Percentiles rank a stretch among this genome's conserved stretches.
These are phyloP conservation scores for Erythrocercus mccallii DNA, from an alignment of 2,113 vertebrate species.

Conservation along the genomic window DNA sequence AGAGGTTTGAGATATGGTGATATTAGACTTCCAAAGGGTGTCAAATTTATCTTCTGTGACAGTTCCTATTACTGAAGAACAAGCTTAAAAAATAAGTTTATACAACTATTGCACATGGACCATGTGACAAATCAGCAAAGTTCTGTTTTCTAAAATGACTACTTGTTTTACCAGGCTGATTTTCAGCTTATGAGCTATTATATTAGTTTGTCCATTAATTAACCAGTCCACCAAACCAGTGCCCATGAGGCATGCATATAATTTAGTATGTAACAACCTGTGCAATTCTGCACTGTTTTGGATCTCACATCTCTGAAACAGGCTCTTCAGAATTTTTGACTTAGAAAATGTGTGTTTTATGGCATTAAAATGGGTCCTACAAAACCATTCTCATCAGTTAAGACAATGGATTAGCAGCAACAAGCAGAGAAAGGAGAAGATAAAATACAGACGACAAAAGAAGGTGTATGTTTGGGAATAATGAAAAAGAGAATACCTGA, in stretches of 20 bases:
- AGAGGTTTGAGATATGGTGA: neutral
- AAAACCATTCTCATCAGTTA: neutral
- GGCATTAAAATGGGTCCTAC: neutral
- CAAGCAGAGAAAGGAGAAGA: neutral
- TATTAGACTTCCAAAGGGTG: neutral
- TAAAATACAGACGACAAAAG: neutral
- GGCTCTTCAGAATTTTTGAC: neutral
- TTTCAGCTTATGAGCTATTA: neutral
- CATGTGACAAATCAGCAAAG: rapidly evolving
- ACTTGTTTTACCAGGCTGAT: neutral
- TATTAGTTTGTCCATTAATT: neutral
- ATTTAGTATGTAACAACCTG: rapidly evolving
- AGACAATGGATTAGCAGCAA: neutral
- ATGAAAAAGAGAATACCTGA: neutral
- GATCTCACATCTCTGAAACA: neutral
- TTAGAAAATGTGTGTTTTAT: neutral
- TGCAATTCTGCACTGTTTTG: neutral
- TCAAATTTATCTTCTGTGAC: neutral
- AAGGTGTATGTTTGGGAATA: neutral
- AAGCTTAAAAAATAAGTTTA: neutral
- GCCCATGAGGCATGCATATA: neutral
- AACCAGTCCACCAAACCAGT: neutral
- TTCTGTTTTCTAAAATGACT: neutral
- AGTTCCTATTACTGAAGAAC: neutral
- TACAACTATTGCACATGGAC: neutral